A percentile compares a stretch with the other conserved stretches of the same genome.
phyloP scores from a whole-genome alignment of 1,140 invertebrate species.

The Aphaenogaster floridana region DNA sequence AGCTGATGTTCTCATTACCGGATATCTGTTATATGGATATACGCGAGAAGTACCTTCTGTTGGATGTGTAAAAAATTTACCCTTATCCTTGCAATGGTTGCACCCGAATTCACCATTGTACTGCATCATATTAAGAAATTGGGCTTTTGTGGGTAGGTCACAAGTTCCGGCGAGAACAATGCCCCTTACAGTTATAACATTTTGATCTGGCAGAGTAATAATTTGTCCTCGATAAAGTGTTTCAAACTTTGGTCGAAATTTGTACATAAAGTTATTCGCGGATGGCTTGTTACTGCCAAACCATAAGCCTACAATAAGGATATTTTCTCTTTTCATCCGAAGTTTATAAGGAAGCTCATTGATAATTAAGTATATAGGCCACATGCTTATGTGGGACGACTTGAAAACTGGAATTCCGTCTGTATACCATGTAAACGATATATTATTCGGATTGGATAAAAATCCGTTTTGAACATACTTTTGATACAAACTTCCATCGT shows the following conservation, averaged over 20 bases:
- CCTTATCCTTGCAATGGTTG: too few relatives aligned
- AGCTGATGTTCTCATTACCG: too few relatives aligned
- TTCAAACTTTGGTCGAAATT: neutral
- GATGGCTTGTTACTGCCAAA: constrained; percentile 1
- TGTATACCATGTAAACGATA: constrained; percentile 2
- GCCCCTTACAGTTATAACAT: neutral
- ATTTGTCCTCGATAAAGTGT: neutral
- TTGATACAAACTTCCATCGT: neutral
- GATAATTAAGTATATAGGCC: neutral
- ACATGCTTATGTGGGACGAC: neutral
- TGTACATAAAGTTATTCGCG: neutral
- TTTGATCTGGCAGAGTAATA: neutral
- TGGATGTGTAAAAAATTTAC: too few relatives aligned
- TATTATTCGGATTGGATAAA: neutral
- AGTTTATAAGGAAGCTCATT: neutral
- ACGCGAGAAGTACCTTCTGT: too few relatives aligned
- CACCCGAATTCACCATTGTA: too few relatives aligned
- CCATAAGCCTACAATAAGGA: neutral
- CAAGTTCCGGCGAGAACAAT: neutral
- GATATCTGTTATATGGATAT: too few relatives aligned
- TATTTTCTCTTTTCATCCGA: neutral
- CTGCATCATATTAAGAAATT: neutral
- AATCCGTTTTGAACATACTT: neutral
- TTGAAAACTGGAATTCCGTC: neutral
- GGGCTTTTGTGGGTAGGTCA: neutral